Evolutionary conservation across 2,888 invertebrate genomes (phyloP).

Genomic region (Drosophila seclusa): DNA sequence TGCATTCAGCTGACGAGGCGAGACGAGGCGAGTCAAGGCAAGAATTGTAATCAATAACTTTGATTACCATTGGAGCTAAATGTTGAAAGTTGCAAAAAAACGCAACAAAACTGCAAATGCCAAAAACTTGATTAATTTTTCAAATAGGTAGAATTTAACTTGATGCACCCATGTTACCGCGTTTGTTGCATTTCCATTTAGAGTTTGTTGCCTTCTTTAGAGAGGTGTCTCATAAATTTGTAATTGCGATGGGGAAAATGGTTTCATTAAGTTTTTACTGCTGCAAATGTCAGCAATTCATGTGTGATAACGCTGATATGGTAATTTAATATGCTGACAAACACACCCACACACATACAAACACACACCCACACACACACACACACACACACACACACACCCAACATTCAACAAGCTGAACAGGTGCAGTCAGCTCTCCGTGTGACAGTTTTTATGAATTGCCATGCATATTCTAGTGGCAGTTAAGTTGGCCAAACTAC

Average conservation of each 20-base stretch:
- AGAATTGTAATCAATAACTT: slow-evolving; percentile 68
- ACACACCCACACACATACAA: slow-evolving; percentile 6
- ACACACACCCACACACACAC: slow-evolving; percentile 4
- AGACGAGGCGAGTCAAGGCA: neutral
- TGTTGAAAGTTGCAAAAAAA: slow-evolving; percentile 28
- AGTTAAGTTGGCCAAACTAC: slow-evolving; percentile 11
- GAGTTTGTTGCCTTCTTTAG: slow-evolving; percentile 21
- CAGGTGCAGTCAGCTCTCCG: slow-evolving; percentile 7
- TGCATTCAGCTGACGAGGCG: slow-evolving; percentile 18
- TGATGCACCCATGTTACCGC: slow-evolving; percentile 19
- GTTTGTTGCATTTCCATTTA: slow-evolving; percentile 12
- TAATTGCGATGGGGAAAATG: slow-evolving; percentile 54
- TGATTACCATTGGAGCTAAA: slow-evolving; percentile 48
- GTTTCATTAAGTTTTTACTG: slow-evolving; percentile 71
- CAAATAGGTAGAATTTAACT: neutral
- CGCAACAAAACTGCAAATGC: slow-evolving; percentile 19
- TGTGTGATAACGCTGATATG: slow-evolving; percentile 54
- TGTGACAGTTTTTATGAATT: slow-evolving; percentile 52
- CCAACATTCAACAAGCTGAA: slow-evolving; percentile 1
- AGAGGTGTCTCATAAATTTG: slow-evolving; percentile 47
- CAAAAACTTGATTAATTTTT: slow-evolving; percentile 65
- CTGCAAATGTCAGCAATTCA: slow-evolving; percentile 54
- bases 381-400: slow-evolving; percentile 1
- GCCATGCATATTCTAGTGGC: slow-evolving; percentile 61
- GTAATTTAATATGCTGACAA: slow-evolving; percentile 62